phyloP scores from a whole-genome alignment of 1,140 invertebrate genomes.

The Euwallacea fornicatus region DNA sequence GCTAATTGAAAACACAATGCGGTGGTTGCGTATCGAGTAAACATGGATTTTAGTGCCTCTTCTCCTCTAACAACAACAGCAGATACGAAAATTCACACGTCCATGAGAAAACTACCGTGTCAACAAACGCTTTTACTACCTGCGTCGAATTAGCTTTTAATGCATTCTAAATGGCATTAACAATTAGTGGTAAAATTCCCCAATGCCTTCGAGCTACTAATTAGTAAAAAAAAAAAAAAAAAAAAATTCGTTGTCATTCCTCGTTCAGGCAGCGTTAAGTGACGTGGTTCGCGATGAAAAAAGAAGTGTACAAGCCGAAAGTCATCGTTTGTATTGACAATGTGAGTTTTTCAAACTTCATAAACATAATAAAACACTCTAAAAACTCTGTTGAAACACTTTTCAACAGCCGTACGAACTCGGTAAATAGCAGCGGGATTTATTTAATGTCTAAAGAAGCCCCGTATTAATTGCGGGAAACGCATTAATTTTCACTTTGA shows the following conservation, averaged over 20 bases:
- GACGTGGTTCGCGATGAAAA: conserved; percentile 6
- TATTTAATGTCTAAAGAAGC: conserved; percentile 12
- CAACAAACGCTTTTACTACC: background rate
- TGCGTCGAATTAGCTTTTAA: background rate
- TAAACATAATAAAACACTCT: background rate
- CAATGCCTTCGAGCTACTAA: background rate
- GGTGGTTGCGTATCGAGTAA: too few relatives aligned
- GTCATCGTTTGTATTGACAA: conserved; percentile 13
- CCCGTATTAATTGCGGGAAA: conserved; percentile 10
- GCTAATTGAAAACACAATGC: too few relatives aligned
- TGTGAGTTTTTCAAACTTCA: conserved; percentile 5
- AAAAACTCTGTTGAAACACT: background rate
- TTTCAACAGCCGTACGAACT: background rate
- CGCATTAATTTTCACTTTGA: conserved; percentile 16
- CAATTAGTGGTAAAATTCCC: background rate
- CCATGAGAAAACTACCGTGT: background rate
- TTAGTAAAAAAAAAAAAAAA: background rate
- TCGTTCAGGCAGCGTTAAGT: background rate
- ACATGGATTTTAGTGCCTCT: too few relatives aligned
- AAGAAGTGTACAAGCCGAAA: conserved; percentile 20
- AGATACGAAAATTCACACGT: background rate
- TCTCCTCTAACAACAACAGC: background rate
- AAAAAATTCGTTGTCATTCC: background rate
- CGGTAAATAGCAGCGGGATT: conserved; percentile 4
- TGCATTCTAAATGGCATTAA: background rate